A percentile compares a stretch with the other conserved stretches of the same genome.
Evolutionary conservation across 2,888 invertebrate species (phyloP).

Genomic region (Papilio elwesi): DNA sequence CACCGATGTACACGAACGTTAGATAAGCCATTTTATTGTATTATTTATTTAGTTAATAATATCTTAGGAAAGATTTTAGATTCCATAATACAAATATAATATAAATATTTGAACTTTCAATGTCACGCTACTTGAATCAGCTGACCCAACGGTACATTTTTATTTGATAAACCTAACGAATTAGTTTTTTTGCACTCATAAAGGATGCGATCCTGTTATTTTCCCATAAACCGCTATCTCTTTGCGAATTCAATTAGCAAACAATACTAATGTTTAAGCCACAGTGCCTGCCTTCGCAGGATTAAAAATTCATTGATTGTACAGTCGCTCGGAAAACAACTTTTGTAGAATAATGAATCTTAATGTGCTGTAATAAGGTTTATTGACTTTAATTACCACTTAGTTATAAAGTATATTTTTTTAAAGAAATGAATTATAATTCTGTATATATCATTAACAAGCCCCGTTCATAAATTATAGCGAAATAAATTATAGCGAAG

Average conservation of each 20-base stretch:
- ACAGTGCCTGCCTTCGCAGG: slow-evolving; percentile 16
- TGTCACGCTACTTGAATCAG: no score
- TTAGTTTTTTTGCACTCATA: not conserved
- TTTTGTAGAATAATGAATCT: slow-evolving; percentile 4
- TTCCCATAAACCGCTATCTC: slow-evolving; percentile 27
- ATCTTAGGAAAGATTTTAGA: no score
- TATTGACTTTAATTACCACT: not conserved
- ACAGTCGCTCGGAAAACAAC: not conserved
- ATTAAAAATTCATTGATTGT: slow-evolving; percentile 27
- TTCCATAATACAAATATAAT: no score
- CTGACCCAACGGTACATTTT: slow-evolving; percentile 1
- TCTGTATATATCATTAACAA: not conserved
- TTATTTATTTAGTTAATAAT: no score
- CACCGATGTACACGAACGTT: no score
- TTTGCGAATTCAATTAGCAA: slow-evolving; percentile 33
- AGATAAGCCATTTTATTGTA: no score
- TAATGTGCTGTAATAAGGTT: slow-evolving; percentile 1
- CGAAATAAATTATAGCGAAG: no score
- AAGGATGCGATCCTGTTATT: slow-evolving; percentile 30
- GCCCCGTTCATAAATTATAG: no score
- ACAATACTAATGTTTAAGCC: slow-evolving; percentile 28
- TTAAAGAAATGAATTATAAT: not conserved
- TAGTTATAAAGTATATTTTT: not conserved
- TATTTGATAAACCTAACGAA: not conserved
- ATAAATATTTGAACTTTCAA: no score